phyloP scores from a whole-genome alignment of 1,140 invertebrate genomes.

The Calephelis virginiensis region DNA sequence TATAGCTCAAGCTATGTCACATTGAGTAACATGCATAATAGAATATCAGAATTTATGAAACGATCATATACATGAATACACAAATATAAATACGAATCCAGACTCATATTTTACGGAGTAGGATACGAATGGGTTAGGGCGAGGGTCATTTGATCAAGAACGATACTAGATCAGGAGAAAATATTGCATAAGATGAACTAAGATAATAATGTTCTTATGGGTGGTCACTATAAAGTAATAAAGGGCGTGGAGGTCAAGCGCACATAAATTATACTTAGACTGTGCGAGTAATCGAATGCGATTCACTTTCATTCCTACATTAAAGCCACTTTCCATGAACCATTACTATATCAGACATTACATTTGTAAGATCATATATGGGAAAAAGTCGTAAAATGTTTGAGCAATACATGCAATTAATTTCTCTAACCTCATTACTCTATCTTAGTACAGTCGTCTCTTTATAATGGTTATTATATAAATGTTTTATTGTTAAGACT shows the following conservation, averaged over 20 bases:
- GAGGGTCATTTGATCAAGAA: conserved; percentile 47
- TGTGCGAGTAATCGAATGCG: conserved; percentile 36
- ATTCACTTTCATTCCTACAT: conserved; percentile 13
- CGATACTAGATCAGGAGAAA: conserved; percentile 63
- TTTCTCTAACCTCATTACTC: not conserved
- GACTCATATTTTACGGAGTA: not conserved
- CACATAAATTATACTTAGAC: conserved; percentile 38
- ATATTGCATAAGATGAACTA: conserved; percentile 61
- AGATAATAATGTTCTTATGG: conserved; percentile 52
- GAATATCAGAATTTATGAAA: not conserved
- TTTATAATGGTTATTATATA: not conserved
- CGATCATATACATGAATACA: not conserved
- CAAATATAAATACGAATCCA: not conserved
- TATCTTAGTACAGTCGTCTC: not conserved
- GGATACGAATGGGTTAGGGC: conserved; percentile 11
- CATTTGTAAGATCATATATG: conserved; percentile 6
- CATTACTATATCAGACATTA: not conserved
- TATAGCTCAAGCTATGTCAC: not conserved
- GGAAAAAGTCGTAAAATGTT: conserved; percentile 1
- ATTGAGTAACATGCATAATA: not conserved
- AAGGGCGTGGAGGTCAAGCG: conserved; percentile 42
- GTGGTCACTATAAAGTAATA: conserved; percentile 52
- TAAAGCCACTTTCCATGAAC: conserved; percentile 13
- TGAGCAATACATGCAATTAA: not conserved
- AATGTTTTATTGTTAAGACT: no score